Evolutionary conservation across 2,888 invertebrate species (phyloP), one percentile per base, ranked within the genome.

Genomic region (Nemapogon koenigi): DNA sequence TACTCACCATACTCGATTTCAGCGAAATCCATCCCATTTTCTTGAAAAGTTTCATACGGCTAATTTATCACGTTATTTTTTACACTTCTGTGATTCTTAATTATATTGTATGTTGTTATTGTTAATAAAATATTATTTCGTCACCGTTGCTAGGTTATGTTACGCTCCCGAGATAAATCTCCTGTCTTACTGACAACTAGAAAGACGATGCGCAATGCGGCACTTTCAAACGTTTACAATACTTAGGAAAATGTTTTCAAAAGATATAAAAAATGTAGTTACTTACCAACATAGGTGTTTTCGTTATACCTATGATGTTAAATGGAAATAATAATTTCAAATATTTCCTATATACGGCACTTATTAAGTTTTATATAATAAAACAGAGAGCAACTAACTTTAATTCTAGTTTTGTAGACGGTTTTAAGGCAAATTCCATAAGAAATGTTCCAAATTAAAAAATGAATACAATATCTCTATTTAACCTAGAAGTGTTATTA

Each of bases 181-280:
- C 31, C 31, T 16, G 31, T 22, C 6, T 10, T 6, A 22, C 22
- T 22, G 22, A 22, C 22, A 10, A 10, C 22, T 6, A 10, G 72
- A 76, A 75, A 61, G 76, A 75, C 75, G 75, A 28, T 76, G 78
- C 78, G 78, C 78, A 78, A 58, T 76, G 76, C 76, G 76, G 62
- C 67, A 76, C 54, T 56, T 51, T 53, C n/a, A 27, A 27, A 27
- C 4, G n/a, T n/a, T n/a, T n/a, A n/a, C n/a, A n/a, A n/a, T n/a
- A n/a, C n/a, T n/a, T n/a, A n/a, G 22, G 22, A 22, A 22, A 22
- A 22, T 22, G 4, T 22, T 10, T 22, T n/a, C n/a, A n/a, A n/a
- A n/a, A n/a, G n/a, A n/a, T n/a, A n/a, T n/a, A n/a, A n/a, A n/a
- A n/a, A n/a, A n/a, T n/a, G n/a, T n/a, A n/a, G n/a, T n/a, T n/a